A percentile compares a stretch with the other conserved stretches of the same genome.
Evolutionary conservation across 2,797 vertebrate species (phyloP).

Genomic region (Odontamblyopus lacepedii): DNA sequence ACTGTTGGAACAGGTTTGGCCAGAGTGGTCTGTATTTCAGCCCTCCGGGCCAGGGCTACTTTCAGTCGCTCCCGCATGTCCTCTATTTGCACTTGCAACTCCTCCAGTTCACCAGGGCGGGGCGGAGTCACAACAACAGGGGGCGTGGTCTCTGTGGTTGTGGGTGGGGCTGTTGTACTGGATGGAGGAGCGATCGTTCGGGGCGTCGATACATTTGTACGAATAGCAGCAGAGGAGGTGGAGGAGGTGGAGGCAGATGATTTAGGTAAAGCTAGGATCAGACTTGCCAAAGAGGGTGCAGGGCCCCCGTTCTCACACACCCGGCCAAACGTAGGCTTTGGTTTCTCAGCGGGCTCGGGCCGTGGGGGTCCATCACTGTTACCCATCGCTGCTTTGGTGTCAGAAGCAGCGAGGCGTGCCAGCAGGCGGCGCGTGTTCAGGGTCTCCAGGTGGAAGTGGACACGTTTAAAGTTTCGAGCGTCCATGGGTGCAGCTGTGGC

Average conservation of each 20-base stretch:
- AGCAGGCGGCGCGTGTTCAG: slow-evolving; percentile 75
- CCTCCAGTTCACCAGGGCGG: slow-evolving; percentile 70
- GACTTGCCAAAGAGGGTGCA: slow-evolving; percentile 26
- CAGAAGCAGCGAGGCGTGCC: slow-evolving; percentile 35
- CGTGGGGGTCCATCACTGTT: slow-evolving; percentile 4
- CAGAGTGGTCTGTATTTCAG: slow-evolving; percentile 80
- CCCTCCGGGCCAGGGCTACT: slow-evolving; percentile 77
- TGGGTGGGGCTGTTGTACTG: neutral
- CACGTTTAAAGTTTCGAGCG: slow-evolving; percentile 67
- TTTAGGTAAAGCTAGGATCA: slow-evolving; percentile 38
- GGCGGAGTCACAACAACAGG: slow-evolving; percentile 1
- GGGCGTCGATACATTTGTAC: slow-evolving; percentile 3
- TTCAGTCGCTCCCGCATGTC: slow-evolving; percentile 79
- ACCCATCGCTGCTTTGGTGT: neutral
- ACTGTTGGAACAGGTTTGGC: slow-evolving; percentile 36
- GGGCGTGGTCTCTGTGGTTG: neutral
- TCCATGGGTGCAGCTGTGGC: slow-evolving; percentile 47
- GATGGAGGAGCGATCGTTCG: neutral
- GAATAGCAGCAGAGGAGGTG: slow-evolving; percentile 11
- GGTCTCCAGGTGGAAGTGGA: slow-evolving; percentile 82
- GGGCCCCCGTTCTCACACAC: slow-evolving; percentile 75
- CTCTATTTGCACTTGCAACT: slow-evolving; percentile 83
- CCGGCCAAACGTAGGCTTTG: slow-evolving; percentile 17
- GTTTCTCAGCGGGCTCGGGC: neutral
- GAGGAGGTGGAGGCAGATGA: slow-evolving; percentile 28